These are phyloP conservation scores for Leptobrachium ailaonicum DNA, from an alignment of 2,113 vertebrate species.

Conservation along the genomic window DNA sequence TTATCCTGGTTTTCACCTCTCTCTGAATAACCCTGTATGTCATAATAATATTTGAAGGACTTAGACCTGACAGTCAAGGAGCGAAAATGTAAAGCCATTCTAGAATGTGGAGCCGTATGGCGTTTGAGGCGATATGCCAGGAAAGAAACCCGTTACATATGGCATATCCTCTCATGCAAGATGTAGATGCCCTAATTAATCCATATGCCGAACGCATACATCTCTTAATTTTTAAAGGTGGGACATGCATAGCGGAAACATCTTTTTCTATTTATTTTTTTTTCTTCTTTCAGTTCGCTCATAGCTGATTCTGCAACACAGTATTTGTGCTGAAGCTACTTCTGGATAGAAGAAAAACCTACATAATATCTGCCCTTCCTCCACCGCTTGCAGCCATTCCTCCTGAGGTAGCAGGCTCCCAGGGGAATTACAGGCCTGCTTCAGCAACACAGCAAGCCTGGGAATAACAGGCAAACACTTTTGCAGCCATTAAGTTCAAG, in stretches of 20 bases:
- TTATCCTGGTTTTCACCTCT: no score
- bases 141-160: no score
- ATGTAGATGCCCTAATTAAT: background rate
- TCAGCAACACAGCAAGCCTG: constrained; percentile 29
- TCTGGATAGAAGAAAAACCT: background rate
- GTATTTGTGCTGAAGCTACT: background rate
- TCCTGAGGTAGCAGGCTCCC: constrained; percentile 37
- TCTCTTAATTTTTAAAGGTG: background rate
- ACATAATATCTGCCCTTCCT: constrained; percentile 2
- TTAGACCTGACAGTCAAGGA: no score
- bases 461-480: constrained; percentile 45
- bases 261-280: background rate
- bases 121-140: no score
- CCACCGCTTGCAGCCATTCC: background rate
- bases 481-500: constrained; percentile 34
- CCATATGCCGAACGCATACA: background rate
- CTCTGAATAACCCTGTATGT: no score
- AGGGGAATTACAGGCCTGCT: constrained; percentile 29
- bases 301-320: background rate
- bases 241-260: background rate
- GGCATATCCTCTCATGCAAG: background rate
- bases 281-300: background rate
- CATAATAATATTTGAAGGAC: no score
- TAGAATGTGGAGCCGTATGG: no score
- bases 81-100: no score